Percentiles rank a stretch among this genome's conserved stretches.
These are phyloP conservation scores for Hypomesus transpacificus DNA, from an alignment of 2,113 vertebrate genomes.

Conservation along the genomic window DNA sequence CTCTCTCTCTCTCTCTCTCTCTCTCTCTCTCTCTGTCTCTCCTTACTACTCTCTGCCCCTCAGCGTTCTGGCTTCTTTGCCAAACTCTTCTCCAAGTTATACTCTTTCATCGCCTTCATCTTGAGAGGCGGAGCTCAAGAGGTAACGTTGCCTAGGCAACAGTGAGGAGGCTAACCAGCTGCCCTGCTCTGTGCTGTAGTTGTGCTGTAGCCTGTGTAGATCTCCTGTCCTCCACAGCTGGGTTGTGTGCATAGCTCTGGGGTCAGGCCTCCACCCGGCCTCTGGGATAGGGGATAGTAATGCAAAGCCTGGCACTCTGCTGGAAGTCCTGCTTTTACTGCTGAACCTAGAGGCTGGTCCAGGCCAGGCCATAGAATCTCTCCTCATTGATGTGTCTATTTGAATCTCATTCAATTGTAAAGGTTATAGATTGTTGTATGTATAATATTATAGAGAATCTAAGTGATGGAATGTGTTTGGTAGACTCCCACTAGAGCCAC, in stretches of 20 bases:
- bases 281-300: constrained; percentile 13
- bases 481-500: not conserved
- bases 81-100: constrained; percentile 78
- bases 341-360: not conserved
- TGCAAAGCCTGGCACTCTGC: constrained; percentile 10
- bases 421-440: no score
- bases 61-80: constrained; percentile 79
- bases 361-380: no score
- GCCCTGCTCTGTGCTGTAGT: constrained; percentile 33
- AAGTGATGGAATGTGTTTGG: not conserved
- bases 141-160: constrained; percentile 71
- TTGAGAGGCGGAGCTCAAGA: constrained; percentile 66
- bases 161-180: constrained; percentile 32
- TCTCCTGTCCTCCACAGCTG: not conserved
- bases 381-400: no score
- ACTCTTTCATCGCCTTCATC: constrained; percentile 72
- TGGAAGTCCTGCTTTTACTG: constrained; percentile 1
- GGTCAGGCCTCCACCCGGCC: not conserved
- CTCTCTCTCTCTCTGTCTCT: constrained; percentile 30
- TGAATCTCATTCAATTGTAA: no score
- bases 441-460: no score
- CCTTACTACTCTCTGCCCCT: constrained; percentile 52
- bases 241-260: constrained; percentile 3
- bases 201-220: constrained; percentile 34
- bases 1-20: constrained; percentile 31